A percentile compares a stretch with the other conserved stretches of the same genome.
phyloP scores from a whole-genome alignment of 2,113 vertebrate species.

The Chitala chitala region DNA sequence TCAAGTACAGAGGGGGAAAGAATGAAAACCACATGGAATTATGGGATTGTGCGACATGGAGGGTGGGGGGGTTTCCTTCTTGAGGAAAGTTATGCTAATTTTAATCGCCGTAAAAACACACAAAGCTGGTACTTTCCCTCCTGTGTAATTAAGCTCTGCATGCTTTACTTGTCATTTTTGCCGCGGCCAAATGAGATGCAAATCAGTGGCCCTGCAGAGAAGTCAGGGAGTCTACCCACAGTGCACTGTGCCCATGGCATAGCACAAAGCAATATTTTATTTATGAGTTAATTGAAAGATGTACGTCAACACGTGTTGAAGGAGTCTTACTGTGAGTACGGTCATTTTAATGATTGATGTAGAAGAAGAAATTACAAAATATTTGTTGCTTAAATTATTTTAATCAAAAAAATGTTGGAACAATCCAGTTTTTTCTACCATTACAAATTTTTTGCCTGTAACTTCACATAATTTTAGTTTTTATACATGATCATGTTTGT shows the following conservation, averaged over 20 bases:
- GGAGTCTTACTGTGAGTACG: neutral
- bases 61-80: neutral
- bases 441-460: no score
- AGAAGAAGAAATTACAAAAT: no score
- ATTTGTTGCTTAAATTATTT: no score
- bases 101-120: slow-evolving; percentile 26
- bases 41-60: neutral
- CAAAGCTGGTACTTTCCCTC: slow-evolving; percentile 21
- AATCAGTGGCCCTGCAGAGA: neutral
- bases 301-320: neutral
- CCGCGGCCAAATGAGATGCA: slow-evolving; percentile 13
- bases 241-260: neutral
- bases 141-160: slow-evolving; percentile 24
- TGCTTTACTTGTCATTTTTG: slow-evolving; percentile 19
- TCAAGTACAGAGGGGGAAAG: slow-evolving; percentile 3
- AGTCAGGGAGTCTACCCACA: slow-evolving; percentile 29
- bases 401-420: no score
- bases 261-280: neutral
- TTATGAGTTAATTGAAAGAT: no score
- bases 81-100: slow-evolving; percentile 19
- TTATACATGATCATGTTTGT: no score
- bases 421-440: no score
- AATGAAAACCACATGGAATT: slow-evolving; percentile 3
- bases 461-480: no score
- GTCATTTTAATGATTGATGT: no score